Evolutionary conservation across 2,113 vertebrate genomes (phyloP), one percentile per base, ranked within the genome.

Genomic region (Apaloderma vittatum): DNA sequence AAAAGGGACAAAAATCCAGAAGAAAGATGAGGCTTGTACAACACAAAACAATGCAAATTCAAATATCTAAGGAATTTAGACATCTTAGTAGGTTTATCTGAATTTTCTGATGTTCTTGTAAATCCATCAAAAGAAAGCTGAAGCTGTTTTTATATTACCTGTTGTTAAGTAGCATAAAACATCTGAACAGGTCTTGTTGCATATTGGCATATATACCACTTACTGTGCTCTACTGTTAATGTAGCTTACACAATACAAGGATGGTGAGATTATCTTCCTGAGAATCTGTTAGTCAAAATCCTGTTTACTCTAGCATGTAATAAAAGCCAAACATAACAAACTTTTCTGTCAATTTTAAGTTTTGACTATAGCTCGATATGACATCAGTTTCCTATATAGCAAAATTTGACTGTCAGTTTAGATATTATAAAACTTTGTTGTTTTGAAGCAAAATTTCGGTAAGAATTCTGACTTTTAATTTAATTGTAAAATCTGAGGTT

Each of bases 241-340:
- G 63, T 32, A 43, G 52, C 86, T 90, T 55, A 73, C 48, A 86
- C n/a, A 81, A 18, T 63, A 70, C 6, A 24, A 46, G 43, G 37
- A 51, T 63, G 51, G 63, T 76, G 74, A 94, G 15, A 82, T 85
- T 86, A 49, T 19, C 58, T 88, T 46, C 43, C 73, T 63, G 26
- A 80, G 74, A 92, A 90, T 9, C 85, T 92, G 92, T 88, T 88
- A 80, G 74, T 70, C 24, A 94, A 91, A 96, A 79, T 48, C 34
- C 54, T 92, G 63, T 94, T 94, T 92, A 93, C 67, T 79, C 77
- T 93, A 88, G 46, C 63, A 34, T 93, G 67, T 86, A 82, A 89
- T 48, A 81, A 89, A 93, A 95, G 61, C 26, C 65, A 81, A 59
- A 12, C 74, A 55, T 85, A 84, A 89, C 43, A 83, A 83, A 93